Evolutionary conservation across 2,888 invertebrate genomes (phyloP), one percentile per base, ranked within the genome.

Genomic region (Hirtodrosophila cameraria): DNA sequence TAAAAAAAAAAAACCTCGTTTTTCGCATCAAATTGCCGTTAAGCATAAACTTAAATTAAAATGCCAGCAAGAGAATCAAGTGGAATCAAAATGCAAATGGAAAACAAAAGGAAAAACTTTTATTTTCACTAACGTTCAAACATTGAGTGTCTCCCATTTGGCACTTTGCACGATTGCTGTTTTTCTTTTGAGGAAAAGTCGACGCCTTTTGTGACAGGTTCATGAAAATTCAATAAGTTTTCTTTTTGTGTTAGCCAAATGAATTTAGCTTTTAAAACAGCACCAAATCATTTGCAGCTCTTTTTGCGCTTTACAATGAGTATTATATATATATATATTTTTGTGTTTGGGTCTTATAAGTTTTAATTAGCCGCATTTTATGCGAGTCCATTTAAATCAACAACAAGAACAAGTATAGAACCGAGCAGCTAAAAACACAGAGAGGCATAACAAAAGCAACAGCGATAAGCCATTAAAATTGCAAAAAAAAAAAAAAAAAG

Each of bases 331-430:
- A n/a, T 36, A 48, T 42, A 49, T 55, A 54, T 16, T 23, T 49
- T 15, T 13, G 16, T 8, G 25, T 39, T 48, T 31, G 59, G 45
- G 58, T 62, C 69, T 75, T 60, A 77, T 72, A 84, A 80, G 75
- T 80, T 84, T 80, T 81, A 84, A 80, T 84, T 84, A 80, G 82
- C 72, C 84, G 78, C 78, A 69, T 77, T 80, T 80, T 84, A 84
- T 80, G 84, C 81, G 68, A 76, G 63, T 69, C 66, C 60, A 67
- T 79, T 82, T 78, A 75, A 73, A 67, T 64, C 76, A 73, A 77
- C 59, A 60, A 25, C 16, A 33, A 5, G n/a, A 13, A 13, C 7
- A 27, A 25, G 28, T 38, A 50, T 18, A 53, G 27, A n/a, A 35
- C 7, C 16, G 12, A 13, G 25, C n/a, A 18, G 18, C 18, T n/a